Base-by-base conservation (phyloP, 2,797 vertebrate species). In the Leucoraja ocellata region DNA sequence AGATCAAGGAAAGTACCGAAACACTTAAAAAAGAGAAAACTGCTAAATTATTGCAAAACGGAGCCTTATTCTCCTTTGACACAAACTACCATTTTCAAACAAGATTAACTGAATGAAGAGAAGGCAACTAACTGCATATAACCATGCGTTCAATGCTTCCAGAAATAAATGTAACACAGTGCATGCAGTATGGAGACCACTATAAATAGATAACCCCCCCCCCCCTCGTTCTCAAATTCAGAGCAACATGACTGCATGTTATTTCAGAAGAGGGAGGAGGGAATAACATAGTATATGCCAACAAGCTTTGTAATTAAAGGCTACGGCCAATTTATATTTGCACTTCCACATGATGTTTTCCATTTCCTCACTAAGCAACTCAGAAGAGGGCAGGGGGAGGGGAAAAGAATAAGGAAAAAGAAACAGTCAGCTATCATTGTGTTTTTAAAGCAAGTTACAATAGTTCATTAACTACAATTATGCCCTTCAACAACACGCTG, bases 391-490 rank as follows among this genome's bases (percentile, higher is more conserved):
- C 63, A 28, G 36, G 63, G 39, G 81, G 39, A 7, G 21, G 78
- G 36, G 58, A 65, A 23, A 8, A 25, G 25, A 6, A 46, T 5
- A 7, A 2, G 63, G 23, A 58, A 16, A 68, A 1, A 74, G 77
- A 68, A 84, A 61, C 81, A 77, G 11, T 93, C 65, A 71, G 71
- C 1, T 68, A 54, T 28, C 71, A 92, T 92, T 92, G 68, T 94
- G 91, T 88, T 83, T 88, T 65, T 95, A 94, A 95, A 78, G 95
- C 96, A 96, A 96, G 96, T 97, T 97, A 96, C 95, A 94, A 94
- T 95, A 95, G 96, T 96, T 97, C 95, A 96, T 96, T 96, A 96
- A 96, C 96, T 97, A 96, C 95, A 97, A 96, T 96, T 96, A 96
- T 95, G 32, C 32, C 96, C 95, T 96, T 96, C 95, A 94, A 95